phyloP scores from a whole-genome alignment of 2,888 invertebrate species.

The Brenthis hecate region DNA sequence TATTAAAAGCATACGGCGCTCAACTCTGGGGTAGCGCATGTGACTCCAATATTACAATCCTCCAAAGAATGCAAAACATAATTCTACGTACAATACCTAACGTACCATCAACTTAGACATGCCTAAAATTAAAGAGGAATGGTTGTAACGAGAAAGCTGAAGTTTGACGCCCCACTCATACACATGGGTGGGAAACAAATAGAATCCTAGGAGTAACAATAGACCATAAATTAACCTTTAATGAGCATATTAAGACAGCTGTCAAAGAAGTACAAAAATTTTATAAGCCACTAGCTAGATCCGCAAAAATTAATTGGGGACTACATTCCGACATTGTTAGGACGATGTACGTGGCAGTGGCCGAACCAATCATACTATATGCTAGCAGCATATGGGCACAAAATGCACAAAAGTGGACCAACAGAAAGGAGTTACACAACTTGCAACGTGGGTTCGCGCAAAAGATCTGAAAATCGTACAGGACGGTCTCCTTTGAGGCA shows the following conservation, averaged over 20 bases:
- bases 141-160: not conserved
- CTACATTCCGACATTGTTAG: not conserved
- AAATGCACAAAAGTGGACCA: not conserved
- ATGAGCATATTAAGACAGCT: not conserved
- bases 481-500: too few species aligned
- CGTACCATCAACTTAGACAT: too few species aligned
- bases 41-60: too few species aligned
- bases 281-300: not conserved
- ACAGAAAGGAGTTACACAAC: not conserved
- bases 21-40: too few species aligned
- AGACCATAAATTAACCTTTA: conserved; percentile 8
- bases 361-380: not conserved
- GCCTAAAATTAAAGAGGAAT: too few species aligned
- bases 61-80: too few species aligned
- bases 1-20: not conserved
- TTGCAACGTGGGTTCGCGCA: too few species aligned
- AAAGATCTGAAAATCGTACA: too few species aligned
- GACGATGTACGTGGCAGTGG: not conserved
- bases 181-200: not conserved
- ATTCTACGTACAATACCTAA: too few species aligned
- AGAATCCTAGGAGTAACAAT: not conserved
- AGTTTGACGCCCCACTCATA: not conserved
- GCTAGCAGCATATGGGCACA: not conserved
- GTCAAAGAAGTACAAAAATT: not conserved
- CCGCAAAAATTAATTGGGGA: not conserved